Conservation (phyloP, 2,888 invertebrate species). For the Diadegma fenestrale region DNA sequence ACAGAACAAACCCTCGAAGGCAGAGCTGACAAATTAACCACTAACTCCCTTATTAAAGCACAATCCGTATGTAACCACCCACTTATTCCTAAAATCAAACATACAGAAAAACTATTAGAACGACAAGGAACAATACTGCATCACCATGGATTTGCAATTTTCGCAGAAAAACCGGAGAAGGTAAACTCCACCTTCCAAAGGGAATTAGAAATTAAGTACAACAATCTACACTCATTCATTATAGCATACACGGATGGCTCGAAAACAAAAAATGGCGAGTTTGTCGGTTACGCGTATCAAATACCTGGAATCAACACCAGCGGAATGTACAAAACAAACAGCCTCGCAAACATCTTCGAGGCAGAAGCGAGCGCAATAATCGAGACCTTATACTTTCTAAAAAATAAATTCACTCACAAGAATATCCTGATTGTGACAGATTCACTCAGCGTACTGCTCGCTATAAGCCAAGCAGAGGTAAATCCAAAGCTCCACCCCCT, state of each 20-base stretch:
- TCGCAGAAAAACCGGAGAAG: not conserved
- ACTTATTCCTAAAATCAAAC: conserved; percentile 6
- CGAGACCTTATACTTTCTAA: not conserved
- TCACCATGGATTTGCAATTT: not conserved
- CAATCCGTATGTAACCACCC: not conserved
- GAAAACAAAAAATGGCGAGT: not conserved
- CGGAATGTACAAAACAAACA: not conserved
- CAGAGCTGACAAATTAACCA: not conserved
- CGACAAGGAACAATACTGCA: not conserved
- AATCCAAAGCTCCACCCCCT: not conserved
- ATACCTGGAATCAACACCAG: not conserved
- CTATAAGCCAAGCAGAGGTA: not conserved
- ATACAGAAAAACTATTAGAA: not conserved
- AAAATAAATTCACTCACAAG: not conserved
- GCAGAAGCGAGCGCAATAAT: not conserved
- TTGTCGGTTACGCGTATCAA: not conserved
- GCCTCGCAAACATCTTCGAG: not conserved
- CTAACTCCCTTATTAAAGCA: not conserved
- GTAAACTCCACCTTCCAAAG: not conserved
- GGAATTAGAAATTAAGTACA: not conserved
- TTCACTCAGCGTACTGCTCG: not conserved
- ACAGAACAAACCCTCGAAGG: not conserved
- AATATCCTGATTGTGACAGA: not conserved
- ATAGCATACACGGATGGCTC: not conserved
- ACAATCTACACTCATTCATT: not conserved